Conservation (phyloP, 2,888 invertebrate species). For the Pollenia griseotomentosa region DNA sequence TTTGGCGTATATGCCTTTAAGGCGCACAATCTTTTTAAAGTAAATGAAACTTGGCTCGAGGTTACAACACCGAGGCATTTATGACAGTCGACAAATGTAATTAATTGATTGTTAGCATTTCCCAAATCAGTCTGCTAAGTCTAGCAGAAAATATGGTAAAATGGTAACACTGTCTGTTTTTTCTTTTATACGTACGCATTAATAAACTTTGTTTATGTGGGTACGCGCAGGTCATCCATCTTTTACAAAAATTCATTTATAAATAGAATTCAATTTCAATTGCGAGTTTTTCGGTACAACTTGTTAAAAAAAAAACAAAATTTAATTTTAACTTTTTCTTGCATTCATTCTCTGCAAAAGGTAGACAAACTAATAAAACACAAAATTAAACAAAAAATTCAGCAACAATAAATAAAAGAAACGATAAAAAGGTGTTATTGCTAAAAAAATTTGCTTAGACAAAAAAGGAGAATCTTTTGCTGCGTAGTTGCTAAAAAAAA, state of each 20-base stretch:
- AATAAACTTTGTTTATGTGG: slow-evolving; percentile 22
- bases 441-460: not conserved
- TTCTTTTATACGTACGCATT: not conserved
- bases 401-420: slow-evolving; percentile 26
- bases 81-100: too few species aligned
- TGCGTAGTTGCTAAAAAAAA: slow-evolving; percentile 48
- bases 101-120: too few species aligned
- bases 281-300: slow-evolving; percentile 14
- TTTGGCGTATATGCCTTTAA: too few species aligned
- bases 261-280: slow-evolving; percentile 62
- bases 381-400: slow-evolving; percentile 22
- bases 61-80: too few species aligned
- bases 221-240: slow-evolving; percentile 67
- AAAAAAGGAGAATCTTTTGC: not conserved
- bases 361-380: slow-evolving; percentile 53
- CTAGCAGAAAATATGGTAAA: too few species aligned
- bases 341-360: slow-evolving; percentile 36
- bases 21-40: too few species aligned
- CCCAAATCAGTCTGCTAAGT: too few species aligned
- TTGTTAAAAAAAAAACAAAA: slow-evolving; percentile 21
- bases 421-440: slow-evolving; percentile 17
- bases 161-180: not conserved
- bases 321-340: slow-evolving; percentile 7
- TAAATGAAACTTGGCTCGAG: too few species aligned
- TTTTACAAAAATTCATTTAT: slow-evolving; percentile 46